Base-by-base conservation (phyloP, 2,888 invertebrate genomes). In the Gisinianus flammeolus region DNA sequence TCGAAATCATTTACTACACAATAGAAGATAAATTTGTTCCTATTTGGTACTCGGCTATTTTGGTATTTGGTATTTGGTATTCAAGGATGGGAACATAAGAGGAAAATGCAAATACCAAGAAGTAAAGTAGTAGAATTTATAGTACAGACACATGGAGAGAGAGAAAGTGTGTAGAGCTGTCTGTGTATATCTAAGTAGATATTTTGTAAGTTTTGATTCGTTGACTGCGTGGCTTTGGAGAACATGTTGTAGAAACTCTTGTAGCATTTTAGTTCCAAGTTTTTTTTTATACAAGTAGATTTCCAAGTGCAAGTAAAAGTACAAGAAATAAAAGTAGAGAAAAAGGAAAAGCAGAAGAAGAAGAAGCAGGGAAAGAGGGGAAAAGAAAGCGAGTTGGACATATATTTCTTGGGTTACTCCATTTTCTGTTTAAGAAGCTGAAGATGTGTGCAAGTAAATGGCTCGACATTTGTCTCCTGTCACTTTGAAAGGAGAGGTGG, bases 381-480 rank as follows among this genome's bases (percentile, higher is more conserved):
- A 54, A 54, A 22, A 54, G 28, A 24, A 19, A 70, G 19, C 54
- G 26, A 70, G 33, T 22, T n/a, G 26, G 70, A 52, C 22, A 70
- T 35, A 54, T 44, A 44, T 44, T 44, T 44, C 44, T 44, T 44
- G 44, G 44, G 24, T 24, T 22, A 68, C 44, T 68, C 68, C 30
- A 68, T 44, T 52, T 70, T 52, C 62, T 30, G 56, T 58, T 8
- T 73, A 73, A 35, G 66, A 75, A 75, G 64, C 35, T 66, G 52
- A 44, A 66, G 35, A 75, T 75, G 66, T 66, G 56, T 74, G 75
- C 52, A 67, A 68, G 68, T 58, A 79, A 71, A 76, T 79, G 79
- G 79, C 66, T 28, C 64, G 54, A 64, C 79, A 79, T 79, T 79
- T 79, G 79, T 79, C 79, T 76, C 76, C 74, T 79, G 79, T 79